A percentile compares a stretch with the other conserved stretches of the same genome.
Conservation (phyloP, 2,888 invertebrate genomes). For the Entomobrya proxima region DNA sequence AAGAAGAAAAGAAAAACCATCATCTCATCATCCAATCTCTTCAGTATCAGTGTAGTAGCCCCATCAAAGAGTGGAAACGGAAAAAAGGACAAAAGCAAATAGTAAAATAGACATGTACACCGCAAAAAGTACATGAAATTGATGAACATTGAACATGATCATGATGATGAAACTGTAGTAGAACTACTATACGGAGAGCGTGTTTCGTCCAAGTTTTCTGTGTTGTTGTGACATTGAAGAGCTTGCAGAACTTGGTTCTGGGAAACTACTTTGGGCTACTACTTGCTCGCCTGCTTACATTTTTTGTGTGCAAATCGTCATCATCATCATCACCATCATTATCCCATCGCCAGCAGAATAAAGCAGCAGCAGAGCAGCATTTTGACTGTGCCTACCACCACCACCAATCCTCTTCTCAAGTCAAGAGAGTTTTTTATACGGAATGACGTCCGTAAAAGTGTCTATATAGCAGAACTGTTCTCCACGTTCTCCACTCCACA, state of each 20-base stretch:
- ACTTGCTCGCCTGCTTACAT: neutral
- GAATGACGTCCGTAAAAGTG: slow-evolving; percentile 69
- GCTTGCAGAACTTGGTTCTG: slow-evolving; percentile 47
- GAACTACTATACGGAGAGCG: neutral
- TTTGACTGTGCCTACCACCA: slow-evolving; percentile 6
- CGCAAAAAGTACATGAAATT: neutral
- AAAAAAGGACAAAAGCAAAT: too few relatives aligned
- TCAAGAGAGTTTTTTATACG: slow-evolving; percentile 51
- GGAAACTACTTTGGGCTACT: too few relatives aligned
- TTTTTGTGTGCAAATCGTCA: neutral
- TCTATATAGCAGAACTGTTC: slow-evolving; percentile 54
- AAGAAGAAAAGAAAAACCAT: too few relatives aligned
- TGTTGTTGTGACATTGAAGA: slow-evolving; percentile 51
- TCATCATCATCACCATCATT: slow-evolving; percentile 19
- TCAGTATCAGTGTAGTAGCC: too few relatives aligned
- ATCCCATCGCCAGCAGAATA: too few relatives aligned
- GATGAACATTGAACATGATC: neutral
- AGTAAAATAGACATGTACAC: too few relatives aligned
- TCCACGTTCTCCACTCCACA: neutral
- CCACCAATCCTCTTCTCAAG: slow-evolving; percentile 36
- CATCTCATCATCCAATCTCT: too few relatives aligned
- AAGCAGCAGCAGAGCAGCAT: too few relatives aligned
- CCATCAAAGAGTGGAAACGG: too few relatives aligned
- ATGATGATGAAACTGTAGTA: neutral
- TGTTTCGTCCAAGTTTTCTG: neutral